These are phyloP conservation scores for Echeneis naucrates DNA, from an alignment of 2,797 vertebrate genomes.

Conservation along the genomic window DNA sequence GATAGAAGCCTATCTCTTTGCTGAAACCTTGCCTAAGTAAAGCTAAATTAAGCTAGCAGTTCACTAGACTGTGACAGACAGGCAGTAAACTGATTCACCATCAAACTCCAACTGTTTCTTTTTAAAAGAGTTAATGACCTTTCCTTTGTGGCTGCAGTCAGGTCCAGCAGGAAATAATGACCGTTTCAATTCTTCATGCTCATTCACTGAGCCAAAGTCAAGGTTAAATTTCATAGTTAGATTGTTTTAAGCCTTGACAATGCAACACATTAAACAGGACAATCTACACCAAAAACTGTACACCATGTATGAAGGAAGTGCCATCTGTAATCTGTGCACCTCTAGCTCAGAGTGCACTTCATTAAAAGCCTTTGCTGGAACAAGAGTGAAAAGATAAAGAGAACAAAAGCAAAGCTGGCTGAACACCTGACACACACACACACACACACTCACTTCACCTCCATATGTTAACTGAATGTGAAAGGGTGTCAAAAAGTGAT, in stretches of 20 bases:
- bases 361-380: slow-evolving; percentile 64
- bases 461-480: no score
- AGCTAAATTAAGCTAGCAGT: not conserved
- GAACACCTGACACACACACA: slow-evolving; percentile 54
- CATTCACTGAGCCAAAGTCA: not conserved
- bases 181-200: not conserved
- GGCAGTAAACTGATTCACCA: not conserved
- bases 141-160: not conserved
- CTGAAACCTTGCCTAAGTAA: no score
- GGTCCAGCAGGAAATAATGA: no score
- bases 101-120: not conserved
- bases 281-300: not conserved
- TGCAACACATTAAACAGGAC: not conserved
- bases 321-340: slow-evolving; percentile 1
- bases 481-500: no score
- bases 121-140: not conserved
- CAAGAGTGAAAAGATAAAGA: slow-evolving; percentile 56
- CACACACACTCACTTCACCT: slow-evolving; percentile 23
- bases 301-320: slow-evolving; percentile 21
- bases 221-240: not conserved
- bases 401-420: slow-evolving; percentile 55
- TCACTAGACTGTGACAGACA: not conserved
- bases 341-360: slow-evolving; percentile 29
- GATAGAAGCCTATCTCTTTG: not conserved
- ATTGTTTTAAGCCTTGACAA: not conserved